These are phyloP conservation scores for Pocota personata DNA, from an alignment of 2,888 invertebrate genomes.

Conservation along the genomic window DNA sequence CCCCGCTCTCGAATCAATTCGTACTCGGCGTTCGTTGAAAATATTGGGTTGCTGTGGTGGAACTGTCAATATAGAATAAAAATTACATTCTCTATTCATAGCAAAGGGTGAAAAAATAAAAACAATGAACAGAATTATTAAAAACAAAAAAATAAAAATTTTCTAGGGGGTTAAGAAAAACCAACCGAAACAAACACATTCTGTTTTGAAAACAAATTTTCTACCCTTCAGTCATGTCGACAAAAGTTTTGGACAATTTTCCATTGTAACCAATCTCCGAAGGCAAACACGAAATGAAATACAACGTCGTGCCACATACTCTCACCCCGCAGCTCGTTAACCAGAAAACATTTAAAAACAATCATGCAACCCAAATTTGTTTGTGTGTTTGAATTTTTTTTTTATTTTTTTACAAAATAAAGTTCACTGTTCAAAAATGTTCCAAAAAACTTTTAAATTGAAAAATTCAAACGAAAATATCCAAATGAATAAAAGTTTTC, in stretches of 20 bases:
- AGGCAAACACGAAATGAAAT: conserved; percentile 54
- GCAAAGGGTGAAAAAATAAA: background rate
- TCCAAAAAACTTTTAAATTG: conserved; percentile 57
- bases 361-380: conserved; percentile 41
- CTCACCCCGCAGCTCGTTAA: background rate
- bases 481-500: conserved; percentile 39
- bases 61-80: conserved; percentile 84
- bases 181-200: conserved; percentile 34
- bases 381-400: background rate
- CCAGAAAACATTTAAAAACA: conserved; percentile 55
- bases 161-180: conserved; percentile 13
- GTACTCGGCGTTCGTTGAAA: conserved; percentile 87
- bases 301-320: background rate
- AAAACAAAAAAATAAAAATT: too few species aligned
- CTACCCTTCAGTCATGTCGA: conserved; percentile 44
- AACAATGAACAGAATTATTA: conserved; percentile 14
- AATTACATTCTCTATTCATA: background rate
- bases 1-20: conserved; percentile 85
- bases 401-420: conserved; percentile 40
- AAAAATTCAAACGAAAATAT: conserved; percentile 56
- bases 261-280: conserved; percentile 54
- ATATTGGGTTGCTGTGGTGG: conserved; percentile 89
- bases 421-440: conserved; percentile 37
- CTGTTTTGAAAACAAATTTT: conserved; percentile 26
- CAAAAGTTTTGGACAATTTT: conserved; percentile 50